Evolutionary conservation across 1,140 invertebrate genomes (phyloP).

Genomic region (Anoplophora glabripennis): DNA sequence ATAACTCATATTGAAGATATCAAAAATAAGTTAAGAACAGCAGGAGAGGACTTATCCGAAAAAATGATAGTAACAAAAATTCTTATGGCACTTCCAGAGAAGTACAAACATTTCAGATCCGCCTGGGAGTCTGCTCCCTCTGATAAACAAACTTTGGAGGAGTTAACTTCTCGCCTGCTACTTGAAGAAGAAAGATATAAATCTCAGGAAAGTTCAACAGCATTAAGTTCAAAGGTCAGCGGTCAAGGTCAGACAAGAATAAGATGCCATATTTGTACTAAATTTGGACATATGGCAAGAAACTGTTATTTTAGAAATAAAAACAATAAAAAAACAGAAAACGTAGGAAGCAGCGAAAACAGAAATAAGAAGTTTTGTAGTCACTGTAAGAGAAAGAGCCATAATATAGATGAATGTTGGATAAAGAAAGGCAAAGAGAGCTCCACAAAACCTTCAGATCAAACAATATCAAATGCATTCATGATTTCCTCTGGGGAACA

Average conservation of each 20-base stretch:
- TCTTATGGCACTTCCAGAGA: slow-evolving; percentile 37
- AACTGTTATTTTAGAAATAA: slow-evolving; percentile 2
- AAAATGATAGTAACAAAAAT: slow-evolving; percentile 43
- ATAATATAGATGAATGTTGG: no score
- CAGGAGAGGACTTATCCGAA: slow-evolving; percentile 37
- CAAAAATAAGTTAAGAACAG: slow-evolving; percentile 22
- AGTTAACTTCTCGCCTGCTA: slow-evolving; percentile 37
- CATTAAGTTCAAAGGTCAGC: neutral
- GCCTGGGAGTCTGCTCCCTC: slow-evolving; percentile 43
- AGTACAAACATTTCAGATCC: slow-evolving; percentile 40
- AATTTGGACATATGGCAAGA: slow-evolving; percentile 4
- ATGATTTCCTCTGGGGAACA: no score
- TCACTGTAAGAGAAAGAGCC: no score
- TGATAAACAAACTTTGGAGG: slow-evolving; percentile 34
- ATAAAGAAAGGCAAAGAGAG: no score
- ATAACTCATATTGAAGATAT: neutral
- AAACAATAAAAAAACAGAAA: no score
- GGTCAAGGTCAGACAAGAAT: neutral
- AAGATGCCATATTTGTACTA: slow-evolving; percentile 3
- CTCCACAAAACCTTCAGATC: no score
- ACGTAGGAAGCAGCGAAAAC: no score
- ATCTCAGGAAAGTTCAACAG: neutral
- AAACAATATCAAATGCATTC: no score
- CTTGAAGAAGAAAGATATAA: slow-evolving; percentile 29
- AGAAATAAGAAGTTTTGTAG: no score